Base-by-base conservation (phyloP, 2,888 invertebrate genomes). In the Euclidia mi region DNA sequence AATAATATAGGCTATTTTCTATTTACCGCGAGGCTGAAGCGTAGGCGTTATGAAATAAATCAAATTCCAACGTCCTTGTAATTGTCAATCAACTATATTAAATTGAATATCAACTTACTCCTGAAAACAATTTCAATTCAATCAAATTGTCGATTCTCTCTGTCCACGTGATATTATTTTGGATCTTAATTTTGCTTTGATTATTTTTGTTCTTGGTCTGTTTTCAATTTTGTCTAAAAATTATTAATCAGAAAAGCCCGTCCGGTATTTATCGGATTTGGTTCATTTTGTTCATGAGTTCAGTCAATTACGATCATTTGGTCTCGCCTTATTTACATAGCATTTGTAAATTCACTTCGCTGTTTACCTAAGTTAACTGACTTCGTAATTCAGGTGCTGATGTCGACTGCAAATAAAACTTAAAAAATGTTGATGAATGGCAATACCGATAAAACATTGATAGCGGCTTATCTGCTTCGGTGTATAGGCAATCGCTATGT, bases 291-390 rank as follows among this genome's bases (percentile, higher is more conserved):
- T 18, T 38, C 28, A n/a, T 10, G 20, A 10, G n/a, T 28, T 38
- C 29, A 46, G 29, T 18, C 47, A 47, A 31, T 47, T 47, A 47
- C 31, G 31, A 47, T 47, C 17, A 38, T 34, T 47, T 47, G 31
- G 9, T 38, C 28, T 45, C 4, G 20, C 28, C 20, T 20, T 40
- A 40, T 40, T 40, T 40, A 20, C 40, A 11, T 40, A n/a, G 12
- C 0, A 25, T 25, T 25, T 32, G n/a, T 11, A 32, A n/a, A n/a
- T 32, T 32, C 3, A 12, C 14, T 32, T n/a, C n/a, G 1, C 1
- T 25, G 6, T 25, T 25, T 25, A 25, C 7, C 20, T 25, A 25
- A 7, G 6, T 25, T 25, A 25, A 25, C 20, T 7, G 4, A 25
- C 20, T 2, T 3, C 20, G 20, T 7, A 25, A 25, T 25, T 25